Percentiles rank a stretch among this genome's conserved stretches.
phyloP scores from a whole-genome alignment of 2,797 vertebrate species.

The Antennarius maculatus region DNA sequence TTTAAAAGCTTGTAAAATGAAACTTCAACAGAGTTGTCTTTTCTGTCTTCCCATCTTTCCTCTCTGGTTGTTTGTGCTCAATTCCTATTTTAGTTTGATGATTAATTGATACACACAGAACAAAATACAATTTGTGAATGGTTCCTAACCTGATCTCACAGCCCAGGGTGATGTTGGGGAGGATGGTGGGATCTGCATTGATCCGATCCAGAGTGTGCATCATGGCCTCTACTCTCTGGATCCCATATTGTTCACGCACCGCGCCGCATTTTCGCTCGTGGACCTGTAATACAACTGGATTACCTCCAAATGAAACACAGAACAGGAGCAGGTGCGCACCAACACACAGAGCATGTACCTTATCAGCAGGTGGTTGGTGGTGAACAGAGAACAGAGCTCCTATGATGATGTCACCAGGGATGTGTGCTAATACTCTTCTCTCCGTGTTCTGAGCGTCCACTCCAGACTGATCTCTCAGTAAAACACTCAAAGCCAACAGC shows the following conservation, averaged over 20 bases:
- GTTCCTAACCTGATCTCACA: slow-evolving; percentile 90
- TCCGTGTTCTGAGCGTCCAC: slow-evolving; percentile 91
- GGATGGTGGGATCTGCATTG: slow-evolving; percentile 88
- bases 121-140: background rate
- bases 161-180: slow-evolving; percentile 94
- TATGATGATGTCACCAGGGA: slow-evolving; percentile 96
- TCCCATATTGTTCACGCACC: slow-evolving; percentile 96
- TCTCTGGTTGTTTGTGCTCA: too few species aligned
- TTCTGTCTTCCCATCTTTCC: too few species aligned
- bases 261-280: slow-evolving; percentile 97
- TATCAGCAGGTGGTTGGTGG: slow-evolving; percentile 96
- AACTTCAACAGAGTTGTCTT: too few species aligned
- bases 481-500: slow-evolving; percentile 80
- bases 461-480: slow-evolving; percentile 74
- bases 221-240: slow-evolving; percentile 99
- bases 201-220: slow-evolving; percentile 95
- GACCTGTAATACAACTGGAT: slow-evolving; percentile 72
- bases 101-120: background rate
- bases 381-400: slow-evolving; percentile 98
- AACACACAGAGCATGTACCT: slow-evolving; percentile 67
- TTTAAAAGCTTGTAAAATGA: too few species aligned
- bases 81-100: background rate
- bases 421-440: slow-evolving; percentile 91
- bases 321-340: background rate
- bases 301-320: background rate